Evolutionary conservation across 1,140 invertebrate species (phyloP), one percentile per base, ranked within the genome.

Genomic region (Hermatobates lingyangjiaoensis): DNA sequence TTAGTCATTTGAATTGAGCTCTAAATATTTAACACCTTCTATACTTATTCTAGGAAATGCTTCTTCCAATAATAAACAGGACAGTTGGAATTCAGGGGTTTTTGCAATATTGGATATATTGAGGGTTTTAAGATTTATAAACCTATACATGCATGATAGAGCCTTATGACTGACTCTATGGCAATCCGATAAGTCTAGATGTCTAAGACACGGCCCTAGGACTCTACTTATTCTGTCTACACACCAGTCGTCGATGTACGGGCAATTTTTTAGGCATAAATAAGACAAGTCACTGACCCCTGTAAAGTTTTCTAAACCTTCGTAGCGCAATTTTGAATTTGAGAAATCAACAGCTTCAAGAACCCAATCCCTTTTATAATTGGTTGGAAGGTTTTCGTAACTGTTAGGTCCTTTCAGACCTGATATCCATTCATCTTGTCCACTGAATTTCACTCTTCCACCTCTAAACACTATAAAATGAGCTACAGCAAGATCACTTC

Each of bases 201-300:
- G 74, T 59, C 86, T 71, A 21, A 90, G 60, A 15, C 64, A 68
- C 15, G 74, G 63, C 45, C 60, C 63, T 53, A 75, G 76, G n/a
- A 74, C 64, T 30, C 70, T 64, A 26, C 69, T 63, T 25, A 87
- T 64, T 54, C 71, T 70, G 61, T 83, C 80, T 46, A 89, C 54
- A 53, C 73, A 77, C 81, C 83, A 90, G 61, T 88, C 83, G 67
- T 88, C 77, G 48, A 89, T 68, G 38, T 70, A 57, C 42, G 63
- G 57, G 55, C 79, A 80, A 47, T 75, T 70, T 56, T 66, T 70
- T 25, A 88, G 66, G 54, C 72, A 80, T 0, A 85, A 58, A 66
- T 75, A 77, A 59, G 75, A 76, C 0, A 88, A 55, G 40, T 71
- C 62, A 25, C 63, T 56, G 14, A 89, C 63, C 51, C 69, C 68